Evolutionary conservation across 2,797 vertebrate species (phyloP).

Genomic region (Enteromius trimaculatus): DNA sequence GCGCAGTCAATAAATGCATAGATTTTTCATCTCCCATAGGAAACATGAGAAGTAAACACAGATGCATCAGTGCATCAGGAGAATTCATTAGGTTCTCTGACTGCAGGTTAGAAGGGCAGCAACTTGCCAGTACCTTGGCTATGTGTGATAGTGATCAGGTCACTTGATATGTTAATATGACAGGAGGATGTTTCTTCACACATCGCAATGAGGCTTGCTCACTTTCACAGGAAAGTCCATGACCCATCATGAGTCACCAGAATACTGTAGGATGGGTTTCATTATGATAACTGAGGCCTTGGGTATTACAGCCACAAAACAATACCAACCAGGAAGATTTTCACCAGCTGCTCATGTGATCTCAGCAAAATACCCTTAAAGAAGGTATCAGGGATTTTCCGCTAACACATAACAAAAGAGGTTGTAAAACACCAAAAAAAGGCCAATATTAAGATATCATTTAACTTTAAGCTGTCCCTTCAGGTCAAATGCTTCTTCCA

Average conservation of each 20-base stretch:
- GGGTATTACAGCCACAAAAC: neutral
- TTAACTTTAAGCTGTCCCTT: neutral
- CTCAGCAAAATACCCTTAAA: neutral
- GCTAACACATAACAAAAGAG: neutral
- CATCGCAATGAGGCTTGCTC: neutral
- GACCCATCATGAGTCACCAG: conserved; percentile 43
- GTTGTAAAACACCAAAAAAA: neutral
- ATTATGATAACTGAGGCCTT: conserved; percentile 26
- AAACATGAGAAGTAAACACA: neutral
- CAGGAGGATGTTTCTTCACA: neutral
- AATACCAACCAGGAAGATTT: neutral
- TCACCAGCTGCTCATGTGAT: neutral
- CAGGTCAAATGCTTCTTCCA: neutral
- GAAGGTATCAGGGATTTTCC: neutral
- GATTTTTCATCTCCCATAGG: neutral
- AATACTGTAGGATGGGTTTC: conserved; percentile 32
- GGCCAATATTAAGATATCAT: neutral
- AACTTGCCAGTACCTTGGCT: neutral
- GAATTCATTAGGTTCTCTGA: neutral
- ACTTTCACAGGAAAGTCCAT: conserved; percentile 49
- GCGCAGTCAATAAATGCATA: neutral
- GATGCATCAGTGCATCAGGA: neutral
- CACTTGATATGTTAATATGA: neutral
- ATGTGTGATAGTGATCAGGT: conserved; percentile 5
- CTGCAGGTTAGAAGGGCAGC: neutral